These are phyloP conservation scores for Eulemur macaco DNA, from an alignment of 2,113 vertebrate species.

Conservation along the genomic window DNA sequence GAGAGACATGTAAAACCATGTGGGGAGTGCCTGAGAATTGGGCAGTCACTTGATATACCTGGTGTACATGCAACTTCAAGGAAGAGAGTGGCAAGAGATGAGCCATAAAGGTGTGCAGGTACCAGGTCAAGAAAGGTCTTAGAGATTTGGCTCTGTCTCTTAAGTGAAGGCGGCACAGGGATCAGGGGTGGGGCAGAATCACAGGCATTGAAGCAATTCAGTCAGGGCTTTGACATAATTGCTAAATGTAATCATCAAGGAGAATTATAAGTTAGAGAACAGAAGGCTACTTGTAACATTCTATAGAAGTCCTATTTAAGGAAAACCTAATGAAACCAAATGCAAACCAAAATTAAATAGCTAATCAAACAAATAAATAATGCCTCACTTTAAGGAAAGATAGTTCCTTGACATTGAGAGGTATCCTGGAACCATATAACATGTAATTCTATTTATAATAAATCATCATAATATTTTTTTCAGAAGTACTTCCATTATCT, in stretches of 20 bases:
- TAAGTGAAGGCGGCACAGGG: background rate
- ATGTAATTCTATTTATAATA: constrained; percentile 42
- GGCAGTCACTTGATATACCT: background rate
- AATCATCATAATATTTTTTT: constrained; percentile 5
- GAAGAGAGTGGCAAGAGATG: background rate
- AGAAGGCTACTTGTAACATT: background rate
- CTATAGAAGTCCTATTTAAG: background rate
- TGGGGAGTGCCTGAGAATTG: background rate
- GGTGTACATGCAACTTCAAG: background rate
- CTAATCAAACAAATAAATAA: constrained; percentile 30
- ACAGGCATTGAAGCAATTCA: background rate
- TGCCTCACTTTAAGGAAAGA: background rate
- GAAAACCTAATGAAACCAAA: background rate
- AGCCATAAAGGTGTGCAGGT: background rate
- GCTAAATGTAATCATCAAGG: background rate
- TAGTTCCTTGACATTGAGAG: background rate
- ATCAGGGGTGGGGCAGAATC: background rate
- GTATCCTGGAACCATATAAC: background rate
- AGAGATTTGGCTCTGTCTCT: background rate
- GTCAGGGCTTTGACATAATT: background rate
- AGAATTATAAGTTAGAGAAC: background rate
- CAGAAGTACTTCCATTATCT: constrained; percentile 18
- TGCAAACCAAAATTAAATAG: constrained; percentile 18
- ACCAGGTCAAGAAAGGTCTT: background rate
- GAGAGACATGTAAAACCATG: background rate